Evolutionary conservation across 23 tunicate genomes (phyloP), one percentile per base, ranked within the genome.

Genomic region (Halocynthia roretzi): DNA sequence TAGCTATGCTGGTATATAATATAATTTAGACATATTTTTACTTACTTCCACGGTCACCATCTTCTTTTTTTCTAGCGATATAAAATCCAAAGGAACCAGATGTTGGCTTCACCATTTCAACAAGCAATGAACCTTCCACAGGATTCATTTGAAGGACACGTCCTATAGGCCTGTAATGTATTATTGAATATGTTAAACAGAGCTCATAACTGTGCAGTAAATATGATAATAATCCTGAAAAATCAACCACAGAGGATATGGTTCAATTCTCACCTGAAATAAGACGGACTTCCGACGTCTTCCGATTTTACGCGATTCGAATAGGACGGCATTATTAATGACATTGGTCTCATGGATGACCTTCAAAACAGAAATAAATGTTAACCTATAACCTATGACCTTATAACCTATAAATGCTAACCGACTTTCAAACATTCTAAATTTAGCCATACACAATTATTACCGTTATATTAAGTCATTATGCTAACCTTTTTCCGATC

Each of bases 51-150:
- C 54, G 51, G 50, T 83, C 82, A 11, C 96, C 96, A 17, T 23
- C 54, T 23, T 81, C 86, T 53, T 77, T 71, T 54, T 77, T 79
- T 61, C 83, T 76, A 6, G 87, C 98, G n/a, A 92, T 71, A 61
- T 86, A 92, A 63, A 92, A 92, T 0, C 92, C 92, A 64, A 76
- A 86, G 49, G 98, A 92, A 5, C 92, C 98, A 7, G 98, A 92
- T 8, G 98, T 75, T 6, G 92, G 98, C 69, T 83, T 86, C n/a
- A 70, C 62, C 85, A 92, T 92, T 68, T 92, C 98, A 7, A 92
- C 86, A 51, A 86, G 70, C 61, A 86, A 54, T 5, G 91, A 74
- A 51, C 98, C 90, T 74, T 86, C 85, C 6, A 71, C 51, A 6
- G 83, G 83, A 62, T 92, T 90, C 87, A 92, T 92, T 60, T 83